Percentiles rank a stretch among this genome's conserved stretches.
phyloP scores from a whole-genome alignment of 2,797 vertebrate genomes.

The Clarias laeviceps region DNA sequence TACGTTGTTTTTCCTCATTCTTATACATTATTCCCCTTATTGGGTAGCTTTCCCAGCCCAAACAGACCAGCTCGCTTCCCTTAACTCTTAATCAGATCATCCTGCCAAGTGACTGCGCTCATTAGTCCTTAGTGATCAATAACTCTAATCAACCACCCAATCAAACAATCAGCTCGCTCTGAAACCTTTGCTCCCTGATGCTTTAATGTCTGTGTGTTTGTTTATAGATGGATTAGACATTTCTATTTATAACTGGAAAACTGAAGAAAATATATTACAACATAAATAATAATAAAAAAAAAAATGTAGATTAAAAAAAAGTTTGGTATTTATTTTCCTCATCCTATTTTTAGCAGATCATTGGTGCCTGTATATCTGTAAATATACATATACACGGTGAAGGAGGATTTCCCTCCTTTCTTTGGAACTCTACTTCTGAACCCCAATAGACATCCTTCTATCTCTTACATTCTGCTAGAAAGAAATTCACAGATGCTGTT shows the following conservation, averaged over 20 bases:
- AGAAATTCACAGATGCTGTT: neutral
- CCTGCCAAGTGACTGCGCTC: conserved; percentile 55
- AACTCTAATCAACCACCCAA: conserved; percentile 50
- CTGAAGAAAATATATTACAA: neutral
- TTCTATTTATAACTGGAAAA: conserved; percentile 11
- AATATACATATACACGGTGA: neutral
- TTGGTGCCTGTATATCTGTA: neutral
- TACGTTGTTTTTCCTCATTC: neutral
- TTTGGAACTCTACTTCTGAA: neutral
- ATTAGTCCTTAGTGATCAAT: conserved; percentile 43
- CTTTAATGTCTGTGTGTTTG: conserved; percentile 55
- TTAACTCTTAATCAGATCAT: conserved; percentile 37
- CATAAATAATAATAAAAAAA: neutral
- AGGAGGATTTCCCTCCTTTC: neutral
- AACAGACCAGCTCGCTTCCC: conserved; percentile 8
- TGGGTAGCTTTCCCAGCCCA: conserved; percentile 15
- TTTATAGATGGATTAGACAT: conserved; percentile 57
- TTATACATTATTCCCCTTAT: neutral
- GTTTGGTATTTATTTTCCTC: neutral
- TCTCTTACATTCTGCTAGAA: neutral
- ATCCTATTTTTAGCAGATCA: neutral
- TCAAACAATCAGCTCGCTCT: conserved; percentile 43
- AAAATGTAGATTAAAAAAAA: neutral
- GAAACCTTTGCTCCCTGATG: conserved; percentile 43
- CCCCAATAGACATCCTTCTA: neutral